Evolutionary conservation across 2,113 vertebrate genomes (phyloP).

Genomic region (Erpornis zantholeuca): DNA sequence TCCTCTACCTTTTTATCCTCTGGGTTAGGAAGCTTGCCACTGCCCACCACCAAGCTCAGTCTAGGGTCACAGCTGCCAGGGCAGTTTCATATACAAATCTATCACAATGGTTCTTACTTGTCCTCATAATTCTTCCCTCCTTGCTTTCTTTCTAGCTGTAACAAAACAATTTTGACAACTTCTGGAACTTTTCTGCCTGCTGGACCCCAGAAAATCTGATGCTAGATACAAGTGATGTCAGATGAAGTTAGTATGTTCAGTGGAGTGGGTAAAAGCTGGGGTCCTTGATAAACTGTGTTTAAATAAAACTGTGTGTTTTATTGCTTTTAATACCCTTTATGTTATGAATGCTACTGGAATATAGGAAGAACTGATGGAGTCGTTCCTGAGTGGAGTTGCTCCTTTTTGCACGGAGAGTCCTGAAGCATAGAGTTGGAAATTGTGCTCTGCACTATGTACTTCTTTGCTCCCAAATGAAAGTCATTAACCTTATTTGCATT

Average conservation of each 20-base stretch:
- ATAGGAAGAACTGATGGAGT: not conserved
- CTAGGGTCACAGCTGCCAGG: slow-evolving; percentile 40
- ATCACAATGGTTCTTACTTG: slow-evolving; percentile 1
- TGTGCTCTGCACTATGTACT: not conserved
- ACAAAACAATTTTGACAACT: slow-evolving; percentile 1
- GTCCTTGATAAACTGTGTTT: not conserved
- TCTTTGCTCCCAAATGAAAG: not conserved
- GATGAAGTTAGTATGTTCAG: not conserved
- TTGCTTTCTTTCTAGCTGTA: not conserved
- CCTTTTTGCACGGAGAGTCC: not conserved
- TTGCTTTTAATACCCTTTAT: not conserved
- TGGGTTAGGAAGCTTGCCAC: not conserved
- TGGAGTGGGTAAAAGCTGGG: not conserved
- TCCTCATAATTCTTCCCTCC: not conserved
- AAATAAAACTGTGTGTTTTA: not conserved
- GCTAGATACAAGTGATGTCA: not conserved
- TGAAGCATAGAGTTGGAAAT: not conserved
- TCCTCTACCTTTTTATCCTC: slow-evolving; percentile 4
- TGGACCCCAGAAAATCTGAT: not conserved
- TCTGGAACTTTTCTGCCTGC: not conserved
- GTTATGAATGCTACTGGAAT: not conserved
- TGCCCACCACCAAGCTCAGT: not conserved
- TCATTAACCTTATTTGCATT: slow-evolving; percentile 21
- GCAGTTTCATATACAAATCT: slow-evolving; percentile 14
- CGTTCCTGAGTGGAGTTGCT: not conserved